These are phyloP conservation scores for Bombus huntii DNA, from an alignment of 1,140 invertebrate species.

Conservation along the genomic window DNA sequence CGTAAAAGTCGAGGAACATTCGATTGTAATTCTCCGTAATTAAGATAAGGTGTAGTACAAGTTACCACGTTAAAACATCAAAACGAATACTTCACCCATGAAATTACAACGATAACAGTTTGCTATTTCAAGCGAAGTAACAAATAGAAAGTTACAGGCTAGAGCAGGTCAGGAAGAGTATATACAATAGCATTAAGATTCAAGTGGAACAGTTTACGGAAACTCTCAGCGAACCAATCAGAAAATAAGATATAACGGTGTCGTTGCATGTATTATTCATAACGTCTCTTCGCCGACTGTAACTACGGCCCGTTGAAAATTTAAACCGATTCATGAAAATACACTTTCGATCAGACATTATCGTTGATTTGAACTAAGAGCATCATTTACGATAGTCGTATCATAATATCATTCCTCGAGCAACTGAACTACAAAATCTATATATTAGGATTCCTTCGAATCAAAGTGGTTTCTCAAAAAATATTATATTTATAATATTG, in stretches of 20 bases:
- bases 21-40: background rate
- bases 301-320: slow-evolving; percentile 21
- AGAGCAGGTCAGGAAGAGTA: slow-evolving; percentile 2
- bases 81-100: background rate
- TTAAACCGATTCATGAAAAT: slow-evolving; percentile 36
- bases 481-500: no score
- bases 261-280: slow-evolving; percentile 46
- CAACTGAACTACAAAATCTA: background rate
- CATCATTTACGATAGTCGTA: background rate
- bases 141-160: background rate
- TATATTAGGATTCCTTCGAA: no score
- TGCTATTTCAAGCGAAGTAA: background rate
- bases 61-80: background rate
- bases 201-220: slow-evolving; percentile 44
- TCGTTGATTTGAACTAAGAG: background rate
- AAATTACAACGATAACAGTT: slow-evolving; percentile 3
- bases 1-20: no score
- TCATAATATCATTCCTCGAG: background rate
- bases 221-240: slow-evolving; percentile 31
- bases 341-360: background rate
- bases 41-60: background rate
- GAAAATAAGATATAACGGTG: slow-evolving; percentile 53
- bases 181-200: slow-evolving; percentile 30
- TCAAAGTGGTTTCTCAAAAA: background rate
- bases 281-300: background rate